Evolutionary conservation across 2,888 invertebrate species (phyloP), one percentile per base, ranked within the genome.

Genomic region (Vesta saturnalis): DNA sequence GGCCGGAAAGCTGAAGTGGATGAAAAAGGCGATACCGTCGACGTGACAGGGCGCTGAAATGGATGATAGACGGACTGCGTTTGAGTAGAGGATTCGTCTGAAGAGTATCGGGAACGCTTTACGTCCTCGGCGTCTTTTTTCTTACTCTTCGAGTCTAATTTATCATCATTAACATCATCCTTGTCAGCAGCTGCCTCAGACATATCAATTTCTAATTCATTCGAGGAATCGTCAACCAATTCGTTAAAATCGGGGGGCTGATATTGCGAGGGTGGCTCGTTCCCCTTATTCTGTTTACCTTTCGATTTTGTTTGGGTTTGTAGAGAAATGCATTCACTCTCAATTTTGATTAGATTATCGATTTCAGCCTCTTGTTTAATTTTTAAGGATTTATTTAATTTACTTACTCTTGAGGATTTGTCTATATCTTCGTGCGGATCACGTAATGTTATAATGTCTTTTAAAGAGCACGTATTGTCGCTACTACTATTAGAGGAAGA

Each of bases 1-100:
- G 93, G 94, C 78, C 93, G 90, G 80, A 94, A 94, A 0, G 94
- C 94, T 0, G 94, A 94, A 59, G 91, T 89, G 21, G 91, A 89
- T 1, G 92, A 91, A 79, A 92, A 92, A n/a, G 91, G 89, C 49
- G 88, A 82, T 57, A 88, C 83, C 60, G 87, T 85, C 3, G 88
- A 87, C 8, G 87, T 86, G 4, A 86, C 63, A 16, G 77, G 76
- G 62, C 75, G 69, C n/a, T 75, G 72, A 66, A 76, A 77, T 86
- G 74, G 87, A 86, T 72, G 83, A 73, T 60, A 79, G 77, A 54
- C 66, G 78, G 77, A 46, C 61, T 59, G 69, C 64, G 63, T 46
- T 60, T 64, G 68, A 60, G 47, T 70, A 46, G 60, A 52, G 49
- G 72, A 56, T 12, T 74, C 72, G 47, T 71, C 70, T 49, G 70